Percentiles rank a stretch among this genome's conserved stretches.
Conservation (phyloP, 2,113 vertebrate species). For the Labeo rohita region DNA sequence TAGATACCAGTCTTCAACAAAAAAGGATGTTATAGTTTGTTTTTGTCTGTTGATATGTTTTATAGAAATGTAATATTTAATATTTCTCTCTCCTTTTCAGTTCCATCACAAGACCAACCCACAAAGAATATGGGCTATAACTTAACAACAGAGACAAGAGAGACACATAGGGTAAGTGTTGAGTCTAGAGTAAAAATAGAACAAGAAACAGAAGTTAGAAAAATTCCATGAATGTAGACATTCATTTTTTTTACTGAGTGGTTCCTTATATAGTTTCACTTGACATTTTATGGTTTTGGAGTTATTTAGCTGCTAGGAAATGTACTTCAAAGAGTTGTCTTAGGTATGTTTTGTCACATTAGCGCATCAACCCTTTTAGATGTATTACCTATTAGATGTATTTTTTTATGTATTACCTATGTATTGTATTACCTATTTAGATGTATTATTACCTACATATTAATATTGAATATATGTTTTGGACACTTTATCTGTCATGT, state of each 20-base stretch:
- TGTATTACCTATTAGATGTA: too few relatives aligned
- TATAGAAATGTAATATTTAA: not conserved
- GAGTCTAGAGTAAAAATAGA: not conserved
- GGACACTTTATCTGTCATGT: too few relatives aligned
- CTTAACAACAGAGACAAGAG: not conserved
- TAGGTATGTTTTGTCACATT: too few relatives aligned
- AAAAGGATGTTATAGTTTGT: not conserved
- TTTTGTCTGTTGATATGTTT: too few relatives aligned
- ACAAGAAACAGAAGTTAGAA: not conserved
- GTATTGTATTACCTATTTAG: too few relatives aligned
- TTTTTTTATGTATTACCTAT: too few relatives aligned
- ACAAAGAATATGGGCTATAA: not conserved
- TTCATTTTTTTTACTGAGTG: not conserved
- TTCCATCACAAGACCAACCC: not conserved
- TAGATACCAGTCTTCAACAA: not conserved
- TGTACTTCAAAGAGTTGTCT: too few relatives aligned
- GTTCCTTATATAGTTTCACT: not conserved
- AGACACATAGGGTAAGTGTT: not conserved
- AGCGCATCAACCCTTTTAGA: too few relatives aligned
- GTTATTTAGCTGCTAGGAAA: too few relatives aligned
- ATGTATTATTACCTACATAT: too few relatives aligned
- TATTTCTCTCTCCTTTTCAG: not conserved
- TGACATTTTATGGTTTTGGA: not conserved
- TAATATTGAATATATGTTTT: too few relatives aligned
- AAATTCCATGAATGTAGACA: not conserved